Conservation (phyloP, 2,113 vertebrate species). For the Bubo blakistoni region DNA sequence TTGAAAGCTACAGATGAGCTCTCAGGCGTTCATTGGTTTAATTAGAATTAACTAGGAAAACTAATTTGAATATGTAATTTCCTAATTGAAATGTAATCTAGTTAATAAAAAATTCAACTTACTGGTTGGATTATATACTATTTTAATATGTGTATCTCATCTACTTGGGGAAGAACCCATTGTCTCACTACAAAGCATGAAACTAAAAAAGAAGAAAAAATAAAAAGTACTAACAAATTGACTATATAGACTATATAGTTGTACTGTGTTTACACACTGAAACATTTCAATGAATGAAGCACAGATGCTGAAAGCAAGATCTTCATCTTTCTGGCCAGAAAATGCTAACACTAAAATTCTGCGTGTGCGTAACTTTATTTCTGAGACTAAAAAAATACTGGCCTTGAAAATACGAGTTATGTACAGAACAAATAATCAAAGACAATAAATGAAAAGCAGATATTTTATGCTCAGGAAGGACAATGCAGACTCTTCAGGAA, state of each 20-base stretch:
- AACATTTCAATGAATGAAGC: not conserved
- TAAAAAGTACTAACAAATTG: not conserved
- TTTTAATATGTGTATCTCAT: not conserved
- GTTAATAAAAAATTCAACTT: not conserved
- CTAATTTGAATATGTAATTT: not conserved
- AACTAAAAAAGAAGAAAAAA: not conserved
- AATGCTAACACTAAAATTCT: not conserved
- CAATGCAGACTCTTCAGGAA: not conserved
- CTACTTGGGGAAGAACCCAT: not conserved
- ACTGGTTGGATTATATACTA: not conserved
- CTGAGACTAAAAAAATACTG: not conserved
- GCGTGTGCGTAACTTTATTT: not conserved
- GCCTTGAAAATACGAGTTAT: not conserved
- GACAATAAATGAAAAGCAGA: not conserved
- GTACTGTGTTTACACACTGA: accelerated
- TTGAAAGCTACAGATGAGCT: conserved; percentile 1
- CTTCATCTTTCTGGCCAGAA: not conserved
- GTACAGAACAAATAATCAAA: not conserved
- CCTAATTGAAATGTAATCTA: conserved; percentile 3
- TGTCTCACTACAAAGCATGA: not conserved
- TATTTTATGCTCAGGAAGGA: not conserved
- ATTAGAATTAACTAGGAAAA: conserved; percentile 21
- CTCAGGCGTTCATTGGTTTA: not conserved
- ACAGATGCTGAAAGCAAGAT: not conserved
- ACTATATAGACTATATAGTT: not conserved